Percentiles rank a stretch among this genome's conserved stretches.
Conservation (phyloP, 2,888 invertebrate genomes). For the Alitta virens region DNA sequence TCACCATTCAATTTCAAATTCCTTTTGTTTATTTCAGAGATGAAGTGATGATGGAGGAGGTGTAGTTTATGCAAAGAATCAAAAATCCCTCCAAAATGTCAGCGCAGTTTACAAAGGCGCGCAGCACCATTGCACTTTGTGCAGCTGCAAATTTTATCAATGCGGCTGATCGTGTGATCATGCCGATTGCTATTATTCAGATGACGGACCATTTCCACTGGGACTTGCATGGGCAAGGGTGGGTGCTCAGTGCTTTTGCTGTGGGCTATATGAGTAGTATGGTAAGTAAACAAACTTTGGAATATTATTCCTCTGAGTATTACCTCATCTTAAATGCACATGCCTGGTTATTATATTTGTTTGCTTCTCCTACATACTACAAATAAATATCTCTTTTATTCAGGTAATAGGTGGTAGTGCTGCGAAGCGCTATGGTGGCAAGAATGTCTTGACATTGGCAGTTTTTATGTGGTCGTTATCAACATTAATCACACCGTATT, state of each 20-base stretch:
- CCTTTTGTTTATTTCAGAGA: too few species aligned
- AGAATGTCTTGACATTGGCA: conserved; percentile 68
- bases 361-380: neutral
- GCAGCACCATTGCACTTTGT: conserved; percentile 64
- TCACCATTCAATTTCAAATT: too few species aligned
- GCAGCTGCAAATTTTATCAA: conserved; percentile 75
- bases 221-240: conserved; percentile 71
- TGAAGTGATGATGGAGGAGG: too few species aligned
- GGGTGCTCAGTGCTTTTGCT: conserved; percentile 74
- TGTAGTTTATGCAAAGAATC: too few species aligned
- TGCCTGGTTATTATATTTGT: neutral
- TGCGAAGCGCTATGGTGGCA: conserved; percentile 69
- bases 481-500: conserved; percentile 68
- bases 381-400: too few species aligned
- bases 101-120: conserved; percentile 44
- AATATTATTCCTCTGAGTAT: too few species aligned
- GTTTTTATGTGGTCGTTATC: conserved; percentile 74
- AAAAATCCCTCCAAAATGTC: conserved; percentile 34
- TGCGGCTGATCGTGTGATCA: conserved; percentile 73
- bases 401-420: conserved; percentile 69
- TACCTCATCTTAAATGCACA: too few species aligned
- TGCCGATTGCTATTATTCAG: conserved; percentile 75
- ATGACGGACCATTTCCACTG: conserved; percentile 73
- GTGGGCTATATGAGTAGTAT: conserved; percentile 76
- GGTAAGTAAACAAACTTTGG: conserved; percentile 54